These are phyloP conservation scores for Hemaris fuciformis DNA, from an alignment of 2,888 invertebrate genomes.

Conservation along the genomic window DNA sequence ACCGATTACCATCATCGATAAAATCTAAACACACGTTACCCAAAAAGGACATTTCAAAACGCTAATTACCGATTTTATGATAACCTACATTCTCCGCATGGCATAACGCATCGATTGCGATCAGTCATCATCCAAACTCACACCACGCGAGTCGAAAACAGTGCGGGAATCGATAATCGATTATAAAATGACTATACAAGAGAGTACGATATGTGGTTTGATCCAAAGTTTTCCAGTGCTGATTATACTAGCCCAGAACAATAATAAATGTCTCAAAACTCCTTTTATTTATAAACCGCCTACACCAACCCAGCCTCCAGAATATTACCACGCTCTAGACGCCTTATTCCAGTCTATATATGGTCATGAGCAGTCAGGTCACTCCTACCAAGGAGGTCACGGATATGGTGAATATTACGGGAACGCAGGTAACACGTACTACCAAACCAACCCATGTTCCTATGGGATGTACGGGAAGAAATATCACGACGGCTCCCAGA, in stretches of 20 bases:
- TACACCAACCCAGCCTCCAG: constrained; percentile 61
- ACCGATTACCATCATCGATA: too few relatives aligned
- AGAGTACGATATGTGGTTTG: constrained; percentile 58
- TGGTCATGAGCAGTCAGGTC: constrained; percentile 33
- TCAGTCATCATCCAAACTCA: neutral
- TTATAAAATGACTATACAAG: constrained; percentile 68
- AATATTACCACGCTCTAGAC: constrained; percentile 71
- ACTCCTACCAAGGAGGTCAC: constrained; percentile 17
- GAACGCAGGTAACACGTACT: constrained; percentile 8
- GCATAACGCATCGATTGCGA: neutral
- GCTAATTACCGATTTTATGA: constrained; percentile 23
- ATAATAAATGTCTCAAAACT: constrained; percentile 60
- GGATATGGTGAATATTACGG: constrained; percentile 20
- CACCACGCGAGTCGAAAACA: neutral
- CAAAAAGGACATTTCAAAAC: neutral
- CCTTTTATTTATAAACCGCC: constrained; percentile 69
- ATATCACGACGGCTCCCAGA: constrained; percentile 18
- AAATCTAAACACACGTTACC: constrained; percentile 3
- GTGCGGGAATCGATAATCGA: constrained; percentile 8
- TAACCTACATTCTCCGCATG: constrained; percentile 19
- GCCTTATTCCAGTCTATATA: constrained; percentile 55
- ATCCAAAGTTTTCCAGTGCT: constrained; percentile 69
- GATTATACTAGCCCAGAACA: constrained; percentile 66
- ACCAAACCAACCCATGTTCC: neutral
- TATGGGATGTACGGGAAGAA: constrained; percentile 6